Evolutionary conservation across 2,888 invertebrate species (phyloP).

Genomic region (Diadegma fenestrale): DNA sequence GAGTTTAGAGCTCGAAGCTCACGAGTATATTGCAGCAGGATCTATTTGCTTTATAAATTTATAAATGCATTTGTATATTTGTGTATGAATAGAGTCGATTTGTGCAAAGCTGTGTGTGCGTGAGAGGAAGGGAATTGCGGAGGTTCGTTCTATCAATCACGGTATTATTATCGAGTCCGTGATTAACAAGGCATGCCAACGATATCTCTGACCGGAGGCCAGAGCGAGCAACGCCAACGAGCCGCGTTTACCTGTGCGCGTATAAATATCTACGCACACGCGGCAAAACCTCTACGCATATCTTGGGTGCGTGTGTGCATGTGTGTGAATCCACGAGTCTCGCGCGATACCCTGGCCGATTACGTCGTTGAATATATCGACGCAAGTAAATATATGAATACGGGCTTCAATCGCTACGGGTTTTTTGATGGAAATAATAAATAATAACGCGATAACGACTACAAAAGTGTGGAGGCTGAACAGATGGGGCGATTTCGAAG

Average conservation of each 20-base stretch:
- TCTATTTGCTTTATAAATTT: slow-evolving; percentile 12
- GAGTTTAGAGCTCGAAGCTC: background rate
- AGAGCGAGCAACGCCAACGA: slow-evolving; percentile 41
- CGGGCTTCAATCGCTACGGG: background rate
- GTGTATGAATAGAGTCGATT: slow-evolving; percentile 20
- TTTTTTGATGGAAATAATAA: background rate
- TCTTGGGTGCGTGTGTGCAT: slow-evolving; percentile 21
- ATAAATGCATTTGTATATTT: background rate
- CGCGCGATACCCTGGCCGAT: slow-evolving; percentile 22
- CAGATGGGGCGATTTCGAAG: background rate
- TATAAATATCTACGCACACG: slow-evolving; percentile 53
- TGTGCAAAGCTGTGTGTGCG: slow-evolving; percentile 23
- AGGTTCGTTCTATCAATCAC: slow-evolving; percentile 84
- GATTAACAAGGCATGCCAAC: slow-evolving; percentile 85
- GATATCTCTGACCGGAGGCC: slow-evolving; percentile 82
- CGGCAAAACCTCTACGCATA: slow-evolving; percentile 3
- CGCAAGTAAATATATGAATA: slow-evolving; percentile 1
- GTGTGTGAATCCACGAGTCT: slow-evolving; percentile 9
- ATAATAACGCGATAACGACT: background rate
- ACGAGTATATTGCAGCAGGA: background rate
- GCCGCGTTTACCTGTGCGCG: slow-evolving; percentile 56
- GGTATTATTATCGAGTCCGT: slow-evolving; percentile 85
- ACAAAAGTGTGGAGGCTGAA: background rate
- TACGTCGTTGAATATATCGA: slow-evolving; percentile 6
- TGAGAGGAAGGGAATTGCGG: slow-evolving; percentile 67